Evolutionary conservation across 2,797 vertebrate species (phyloP).

Genomic region (Acrossocheilus wenchowensis): DNA sequence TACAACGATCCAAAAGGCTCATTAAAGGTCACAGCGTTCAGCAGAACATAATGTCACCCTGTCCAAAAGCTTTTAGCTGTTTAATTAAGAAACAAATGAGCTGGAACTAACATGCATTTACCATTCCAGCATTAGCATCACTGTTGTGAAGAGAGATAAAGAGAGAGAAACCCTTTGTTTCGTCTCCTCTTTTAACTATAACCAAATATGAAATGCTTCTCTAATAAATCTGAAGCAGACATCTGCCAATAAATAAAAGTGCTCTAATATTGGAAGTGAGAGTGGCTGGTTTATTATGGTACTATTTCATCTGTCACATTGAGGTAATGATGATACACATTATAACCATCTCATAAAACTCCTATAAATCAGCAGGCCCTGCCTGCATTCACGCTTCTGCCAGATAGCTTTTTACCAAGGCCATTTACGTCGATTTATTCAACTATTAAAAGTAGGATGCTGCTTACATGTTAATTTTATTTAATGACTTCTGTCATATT

Average conservation of each 20-base stretch:
- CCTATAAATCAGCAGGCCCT: constrained; percentile 77
- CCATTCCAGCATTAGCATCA: neutral
- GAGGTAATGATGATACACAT: constrained; percentile 83
- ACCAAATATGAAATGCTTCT: constrained; percentile 14
- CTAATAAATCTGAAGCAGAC: constrained; percentile 24
- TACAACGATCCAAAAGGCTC: constrained; percentile 26
- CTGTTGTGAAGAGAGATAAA: constrained; percentile 22
- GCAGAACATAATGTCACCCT: constrained; percentile 60
- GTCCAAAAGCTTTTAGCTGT: constrained; percentile 56
- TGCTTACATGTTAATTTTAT: neutral
- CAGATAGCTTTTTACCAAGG: constrained; percentile 61
- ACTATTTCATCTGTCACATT: constrained; percentile 77
- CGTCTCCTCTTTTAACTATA: constrained; percentile 11
- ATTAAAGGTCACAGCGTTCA: constrained; percentile 57
- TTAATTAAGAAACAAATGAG: constrained; percentile 67
- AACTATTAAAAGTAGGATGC: neutral
- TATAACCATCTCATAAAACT: constrained; percentile 74
- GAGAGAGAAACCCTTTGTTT: neutral
- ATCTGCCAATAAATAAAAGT: constrained; percentile 76
- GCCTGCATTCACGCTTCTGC: constrained; percentile 68
- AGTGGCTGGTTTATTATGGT: constrained; percentile 80
- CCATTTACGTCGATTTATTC: neutral
- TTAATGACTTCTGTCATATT: neutral
- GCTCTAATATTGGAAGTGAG: constrained; percentile 78
- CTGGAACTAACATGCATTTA: constrained; percentile 55